Base-by-base conservation (phyloP, 2,113 vertebrate genomes). In the Rhynchomys soricoides region DNA sequence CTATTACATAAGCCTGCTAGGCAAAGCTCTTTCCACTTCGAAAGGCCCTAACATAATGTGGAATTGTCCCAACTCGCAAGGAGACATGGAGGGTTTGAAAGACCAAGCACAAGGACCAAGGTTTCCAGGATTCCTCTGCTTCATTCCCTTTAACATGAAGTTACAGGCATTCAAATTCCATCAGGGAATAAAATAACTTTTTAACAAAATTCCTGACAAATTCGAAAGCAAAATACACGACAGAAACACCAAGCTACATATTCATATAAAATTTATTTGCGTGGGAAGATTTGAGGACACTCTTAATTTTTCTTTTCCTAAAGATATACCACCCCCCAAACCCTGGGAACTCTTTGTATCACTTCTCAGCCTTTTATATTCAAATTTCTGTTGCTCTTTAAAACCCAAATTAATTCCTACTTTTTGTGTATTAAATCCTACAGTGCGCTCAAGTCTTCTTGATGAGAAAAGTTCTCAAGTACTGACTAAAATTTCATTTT, bases 121-220 rank as follows among this genome's bases (percentile, higher is more conserved):
- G 24, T 94, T 71, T 52, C 40, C 48, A 71, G 34, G 13, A 66
- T 92, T 89, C 43, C 55, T 92, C 68, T 6, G 34, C 26, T 79
- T 66, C 29, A 45, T 64, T 89, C 71, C 71, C 66, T 73, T 24
- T 85, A 90, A 31, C 29, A 66, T 82, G 59, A 91, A 50, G 6
- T 87, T 66, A 40, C 68, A 88, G 86, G 73, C 45, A 90, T 73
- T 94, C 52, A 86, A 86, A 94, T 34, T 68, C 26, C 93, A n/a
- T 34, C 89, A 52, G 81, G 24, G 2, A 31, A 59, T n/a, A 5
- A 86, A 89, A 81, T 83, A 48, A 81, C n/a, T n/a, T 89, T 85
- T 57, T 48, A 86, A 82, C 66, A 82, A 13, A 31, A 66, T 40
- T 92, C 55, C 48, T 82, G 29, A 92, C 50, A 94, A 74, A 68